Evolutionary conservation across 2,113 vertebrate genomes (phyloP), one percentile per base, ranked within the genome.

Genomic region (Lota lota): DNA sequence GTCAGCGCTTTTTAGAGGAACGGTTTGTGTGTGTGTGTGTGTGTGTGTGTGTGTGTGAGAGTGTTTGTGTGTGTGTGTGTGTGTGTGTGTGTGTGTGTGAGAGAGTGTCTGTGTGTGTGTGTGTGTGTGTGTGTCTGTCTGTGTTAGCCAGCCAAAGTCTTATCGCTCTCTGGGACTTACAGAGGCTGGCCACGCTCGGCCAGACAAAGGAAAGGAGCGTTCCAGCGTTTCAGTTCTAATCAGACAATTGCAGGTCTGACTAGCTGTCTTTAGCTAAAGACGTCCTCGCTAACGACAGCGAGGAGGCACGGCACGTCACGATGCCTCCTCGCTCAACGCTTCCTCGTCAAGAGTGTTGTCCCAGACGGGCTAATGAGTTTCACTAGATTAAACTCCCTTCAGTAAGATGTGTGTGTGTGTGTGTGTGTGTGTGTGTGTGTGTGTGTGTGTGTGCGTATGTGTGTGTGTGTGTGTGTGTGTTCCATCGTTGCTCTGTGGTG

Each of bases 201-300:
- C 65, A 64, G 61, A 67, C 61, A 74, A 74, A 70, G 61, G 28
- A 4, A 66, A 24, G 28, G 18, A 19, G 53, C 0, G 0, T 6
- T 33, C 22, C 67, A 58, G 60, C 61, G 71, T 72, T 80, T 78
- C 63, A 68, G 72, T 76, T 79, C 53, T 78, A 79, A 78, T 79
- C 75, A 77, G 74, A 53, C 33, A 18, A 71, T 66, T 14, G 40
- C 61, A 61, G 12, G 63, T 63, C 28, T 47, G 40, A 47, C 77
- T n/a, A 75, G 70, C 69, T 69, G 74, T 83, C 76, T 76, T 47
- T 68, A 11, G 66, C 62, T 59, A 66, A 57, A 77, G 74, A 66
- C 66, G 75, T 72, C 40, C n/a, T n/a, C n/a, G n/a, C n/a, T n/a
- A n/a, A n/a, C n/a, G n/a, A n/a, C n/a, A n/a, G n/a, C n/a, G 36